Percentiles rank a stretch among this genome's conserved stretches.
Conservation (phyloP, 1,140 invertebrate species). For the Penaeus vannamei region DNA sequence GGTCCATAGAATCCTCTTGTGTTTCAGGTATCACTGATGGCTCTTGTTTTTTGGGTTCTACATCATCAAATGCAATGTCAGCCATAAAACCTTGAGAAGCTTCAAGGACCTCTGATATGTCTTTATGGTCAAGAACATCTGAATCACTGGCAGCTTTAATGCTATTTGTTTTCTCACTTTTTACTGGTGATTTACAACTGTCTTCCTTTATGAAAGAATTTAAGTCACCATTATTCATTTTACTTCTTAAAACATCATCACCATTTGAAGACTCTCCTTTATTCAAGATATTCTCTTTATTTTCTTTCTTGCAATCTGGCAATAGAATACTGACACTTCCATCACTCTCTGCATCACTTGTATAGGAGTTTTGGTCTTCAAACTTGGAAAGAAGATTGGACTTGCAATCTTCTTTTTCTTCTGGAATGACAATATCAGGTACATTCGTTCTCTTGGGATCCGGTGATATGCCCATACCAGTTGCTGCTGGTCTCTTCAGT, state of each 20-base stretch:
- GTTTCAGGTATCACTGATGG: neutral
- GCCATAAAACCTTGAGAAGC: neutral
- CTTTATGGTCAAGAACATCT: neutral
- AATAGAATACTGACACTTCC: slow-evolving; percentile 19
- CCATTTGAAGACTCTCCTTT: neutral
- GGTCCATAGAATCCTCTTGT: slow-evolving; percentile 12
- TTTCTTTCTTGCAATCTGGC: neutral
- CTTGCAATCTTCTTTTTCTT: neutral
- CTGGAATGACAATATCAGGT: neutral
- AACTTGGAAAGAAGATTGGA: slow-evolving; percentile 9
- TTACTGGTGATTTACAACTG: neutral
- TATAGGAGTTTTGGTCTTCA: neutral
- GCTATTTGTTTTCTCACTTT: neutral
- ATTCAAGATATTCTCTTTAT: neutral
- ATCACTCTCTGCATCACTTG: slow-evolving; percentile 20
- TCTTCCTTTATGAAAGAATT: neutral
- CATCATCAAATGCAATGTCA: neutral
- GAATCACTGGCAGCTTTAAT: neutral
- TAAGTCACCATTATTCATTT: neutral
- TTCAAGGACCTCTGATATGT: neutral
- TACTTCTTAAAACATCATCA: neutral
- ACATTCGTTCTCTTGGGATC: neutral
- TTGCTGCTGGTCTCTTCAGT: slow-evolving; percentile 21
- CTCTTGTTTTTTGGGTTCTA: neutral
- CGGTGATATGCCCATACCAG: slow-evolving; percentile 23